Evolutionary conservation across 1,140 invertebrate genomes (phyloP), one percentile per base, ranked within the genome.

Genomic region (Pararge aegeria): DNA sequence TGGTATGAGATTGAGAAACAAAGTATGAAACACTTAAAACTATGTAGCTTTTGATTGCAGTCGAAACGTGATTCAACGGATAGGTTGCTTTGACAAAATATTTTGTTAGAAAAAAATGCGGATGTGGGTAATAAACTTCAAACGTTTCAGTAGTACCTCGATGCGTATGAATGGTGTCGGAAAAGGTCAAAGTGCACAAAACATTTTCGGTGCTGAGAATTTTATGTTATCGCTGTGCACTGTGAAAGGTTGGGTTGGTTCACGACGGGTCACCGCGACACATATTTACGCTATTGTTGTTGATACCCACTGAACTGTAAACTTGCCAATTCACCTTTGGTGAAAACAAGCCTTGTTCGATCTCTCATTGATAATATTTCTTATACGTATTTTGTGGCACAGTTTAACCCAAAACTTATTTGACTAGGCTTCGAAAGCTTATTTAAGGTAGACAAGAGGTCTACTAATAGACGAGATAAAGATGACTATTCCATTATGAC

Each of bases 301-400:
- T 62, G 66, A 58, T 42, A 51, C 54, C 10, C 27, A 62, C 62
- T 56, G 56, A 68, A 75, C 52, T 70, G 73, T 58, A 61, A 54
- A 61, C 44, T 59, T 66, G 60, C 54, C 56, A 65, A 80, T 68
- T 83, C 78, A 85, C 82, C 70, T 63, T 63, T 65, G 64, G 75
- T 77, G 78, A 83, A 82, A 83, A 86, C 78, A 70, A 73, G 65
- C 64, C 66, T 44, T 40, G 18, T 46, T 46, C 44, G 68, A 75
- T 73, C 61, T 24, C 38, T 61, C 66, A 70, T 71, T 57, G 66
- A 67, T 42, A 5, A 16, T 68, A 73, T 55, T 24, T 42, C 21
- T 57, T 29, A 27, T 24, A 40, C 24, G 24, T n/a, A n/a, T n/a
- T n/a, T n/a, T n/a, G 24, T 1, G 30, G 49, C 27, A 51, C 30